phyloP scores from a whole-genome alignment of 2,113 vertebrate genomes.

The Peromyscus polionotus region DNA sequence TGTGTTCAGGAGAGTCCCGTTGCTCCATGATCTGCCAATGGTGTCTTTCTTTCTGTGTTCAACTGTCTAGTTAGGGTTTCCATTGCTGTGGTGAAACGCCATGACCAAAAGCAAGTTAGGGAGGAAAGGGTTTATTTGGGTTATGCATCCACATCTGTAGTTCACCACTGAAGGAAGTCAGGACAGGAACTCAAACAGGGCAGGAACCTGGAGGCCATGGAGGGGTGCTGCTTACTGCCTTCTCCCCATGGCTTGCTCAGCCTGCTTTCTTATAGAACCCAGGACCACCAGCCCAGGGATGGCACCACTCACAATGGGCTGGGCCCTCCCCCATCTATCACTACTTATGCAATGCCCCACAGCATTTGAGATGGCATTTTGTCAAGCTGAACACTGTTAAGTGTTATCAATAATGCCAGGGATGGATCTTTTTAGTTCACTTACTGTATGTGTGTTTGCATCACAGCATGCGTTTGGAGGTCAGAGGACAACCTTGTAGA shows the following conservation, averaged over 20 bases:
- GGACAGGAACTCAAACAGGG: not conserved
- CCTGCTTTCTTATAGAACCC: not conserved
- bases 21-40: not conserved
- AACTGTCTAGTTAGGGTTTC: not conserved
- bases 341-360: no score
- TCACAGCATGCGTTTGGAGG: not conserved
- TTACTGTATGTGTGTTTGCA: not conserved
- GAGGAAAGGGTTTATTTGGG: not conserved
- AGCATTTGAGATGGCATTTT: no score
- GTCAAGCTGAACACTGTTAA: not conserved
- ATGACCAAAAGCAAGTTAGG: not conserved
- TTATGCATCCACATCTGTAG: not conserved
- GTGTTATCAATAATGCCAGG: not conserved
- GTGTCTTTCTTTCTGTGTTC: not conserved
- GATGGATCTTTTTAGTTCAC: not conserved
- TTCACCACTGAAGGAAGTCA: not conserved
- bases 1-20: not conserved
- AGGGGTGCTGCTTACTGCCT: not conserved
- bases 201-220: not conserved
- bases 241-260: not conserved
- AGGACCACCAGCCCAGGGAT: not conserved
- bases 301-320: not conserved
- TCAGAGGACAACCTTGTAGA: not conserved
- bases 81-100: not conserved
- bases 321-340: no score